phyloP scores from a whole-genome alignment of 2,888 invertebrate species.

The Mimas tiliae region DNA sequence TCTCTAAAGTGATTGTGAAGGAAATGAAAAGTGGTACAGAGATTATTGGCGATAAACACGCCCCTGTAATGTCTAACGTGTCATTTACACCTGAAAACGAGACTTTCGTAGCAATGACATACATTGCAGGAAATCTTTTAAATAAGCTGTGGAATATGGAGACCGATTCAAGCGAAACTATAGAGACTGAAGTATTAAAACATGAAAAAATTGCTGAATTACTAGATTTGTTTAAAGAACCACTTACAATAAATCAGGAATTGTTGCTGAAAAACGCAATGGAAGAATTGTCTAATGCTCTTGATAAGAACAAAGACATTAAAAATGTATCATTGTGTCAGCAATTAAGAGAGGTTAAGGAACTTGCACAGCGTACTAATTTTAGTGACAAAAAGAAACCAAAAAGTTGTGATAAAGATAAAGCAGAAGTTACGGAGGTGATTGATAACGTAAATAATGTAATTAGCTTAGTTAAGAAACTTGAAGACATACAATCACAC shows the following conservation, averaged over 20 bases:
- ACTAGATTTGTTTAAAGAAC: conserved; percentile 73
- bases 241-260: conserved; percentile 71
- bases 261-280: conserved; percentile 67
- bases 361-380: conserved; percentile 32
- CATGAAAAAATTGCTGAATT: conserved; percentile 71
- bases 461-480: conserved; percentile 62
- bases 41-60: conserved; percentile 62
- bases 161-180: conserved; percentile 58
- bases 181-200: conserved; percentile 65
- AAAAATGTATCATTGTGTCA: conserved; percentile 67
- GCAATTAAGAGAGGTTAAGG: conserved; percentile 50
- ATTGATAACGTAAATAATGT: conserved; percentile 63
- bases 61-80: conserved; percentile 68
- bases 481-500: conserved; percentile 58
- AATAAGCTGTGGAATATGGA: conserved; percentile 77
- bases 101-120: conserved; percentile 74
- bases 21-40: conserved; percentile 67
- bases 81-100: conserved; percentile 78
- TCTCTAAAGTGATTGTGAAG: conserved; percentile 72
- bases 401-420: conserved; percentile 32
- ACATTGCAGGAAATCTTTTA: conserved; percentile 75
- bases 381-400: conserved; percentile 28
- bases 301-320: conserved; percentile 57
- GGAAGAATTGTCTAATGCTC: conserved; percentile 62
- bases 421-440: conserved; percentile 43